phyloP scores from a whole-genome alignment of 2,113 vertebrate genomes.

The Neofelis nebulosa region DNA sequence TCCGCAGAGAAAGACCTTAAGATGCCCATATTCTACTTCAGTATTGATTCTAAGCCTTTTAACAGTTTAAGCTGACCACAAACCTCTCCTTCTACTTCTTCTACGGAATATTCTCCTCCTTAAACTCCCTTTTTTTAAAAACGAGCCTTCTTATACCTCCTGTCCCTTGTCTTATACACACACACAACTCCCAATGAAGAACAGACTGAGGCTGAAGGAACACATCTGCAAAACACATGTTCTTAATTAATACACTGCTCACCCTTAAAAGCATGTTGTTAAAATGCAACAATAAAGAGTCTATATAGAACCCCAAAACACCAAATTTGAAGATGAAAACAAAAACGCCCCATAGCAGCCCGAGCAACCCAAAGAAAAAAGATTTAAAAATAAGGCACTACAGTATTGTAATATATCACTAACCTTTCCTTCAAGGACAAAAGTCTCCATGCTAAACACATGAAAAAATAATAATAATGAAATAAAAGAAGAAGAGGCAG shows the following conservation, averaged over 20 bases:
- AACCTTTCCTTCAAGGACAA: slow-evolving; percentile 38
- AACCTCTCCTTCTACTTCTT: slow-evolving; percentile 48
- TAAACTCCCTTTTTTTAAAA: slow-evolving; percentile 55
- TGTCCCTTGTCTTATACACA: neutral
- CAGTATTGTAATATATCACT: neutral
- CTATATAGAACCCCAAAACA: neutral
- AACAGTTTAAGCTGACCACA: slow-evolving; percentile 71
- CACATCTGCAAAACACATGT: neutral
- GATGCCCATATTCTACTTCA: slow-evolving; percentile 43
- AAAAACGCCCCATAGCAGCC: neutral
- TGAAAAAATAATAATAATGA: neutral
- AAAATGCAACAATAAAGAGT: slow-evolving; percentile 1
- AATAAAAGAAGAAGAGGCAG: neutral
- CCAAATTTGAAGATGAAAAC: slow-evolving; percentile 29
- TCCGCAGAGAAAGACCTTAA: slow-evolving; percentile 58
- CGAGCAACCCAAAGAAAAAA: slow-evolving; percentile 47
- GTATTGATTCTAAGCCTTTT: slow-evolving; percentile 73
- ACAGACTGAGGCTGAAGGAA: neutral
- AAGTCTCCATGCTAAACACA: slow-evolving; percentile 33
- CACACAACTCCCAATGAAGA: slow-evolving; percentile 17
- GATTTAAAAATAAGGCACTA: slow-evolving; percentile 26
- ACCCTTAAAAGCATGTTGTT: slow-evolving; percentile 19
- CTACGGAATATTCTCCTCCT: slow-evolving; percentile 51
- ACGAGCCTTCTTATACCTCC: neutral
- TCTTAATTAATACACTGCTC: slow-evolving; percentile 21